Evolutionary conservation across 1,140 invertebrate species (phyloP).

Genomic region (Chrysoperla carnea): DNA sequence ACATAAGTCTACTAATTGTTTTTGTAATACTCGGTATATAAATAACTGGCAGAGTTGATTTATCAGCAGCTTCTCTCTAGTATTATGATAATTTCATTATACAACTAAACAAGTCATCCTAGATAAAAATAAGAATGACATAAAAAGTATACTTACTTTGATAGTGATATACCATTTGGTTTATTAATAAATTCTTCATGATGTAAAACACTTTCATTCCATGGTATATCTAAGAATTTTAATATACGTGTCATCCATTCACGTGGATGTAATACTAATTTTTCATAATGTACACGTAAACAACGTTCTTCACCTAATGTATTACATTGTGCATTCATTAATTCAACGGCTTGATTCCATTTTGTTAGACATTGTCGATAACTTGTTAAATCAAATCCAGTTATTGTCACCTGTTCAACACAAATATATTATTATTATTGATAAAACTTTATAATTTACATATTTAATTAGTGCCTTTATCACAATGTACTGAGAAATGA

Average conservation of each 20-base stretch:
- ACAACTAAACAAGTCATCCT: too few relatives aligned
- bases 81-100: too few relatives aligned
- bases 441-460: not conserved
- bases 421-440: not conserved
- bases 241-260: slow-evolving; percentile 81
- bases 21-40: too few relatives aligned
- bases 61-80: too few relatives aligned
- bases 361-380: slow-evolving; percentile 87
- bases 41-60: too few relatives aligned
- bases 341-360: slow-evolving; percentile 89
- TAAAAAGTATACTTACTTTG: slow-evolving; percentile 82
- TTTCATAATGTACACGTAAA: slow-evolving; percentile 83
- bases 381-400: slow-evolving; percentile 87
- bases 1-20: too few relatives aligned
- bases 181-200: slow-evolving; percentile 96
- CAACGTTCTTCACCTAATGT: slow-evolving; percentile 70
- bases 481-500: not conserved
- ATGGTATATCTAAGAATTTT: slow-evolving; percentile 79
- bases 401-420: slow-evolving; percentile 72
- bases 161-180: slow-evolving; percentile 68
- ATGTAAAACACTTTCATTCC: slow-evolving; percentile 91
- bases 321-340: slow-evolving; percentile 89
- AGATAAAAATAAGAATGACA: too few relatives aligned
- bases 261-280: slow-evolving; percentile 85
- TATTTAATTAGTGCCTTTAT: not conserved